phyloP scores from a whole-genome alignment of 2,888 invertebrate species.

The Himalopsyche tibetana region DNA sequence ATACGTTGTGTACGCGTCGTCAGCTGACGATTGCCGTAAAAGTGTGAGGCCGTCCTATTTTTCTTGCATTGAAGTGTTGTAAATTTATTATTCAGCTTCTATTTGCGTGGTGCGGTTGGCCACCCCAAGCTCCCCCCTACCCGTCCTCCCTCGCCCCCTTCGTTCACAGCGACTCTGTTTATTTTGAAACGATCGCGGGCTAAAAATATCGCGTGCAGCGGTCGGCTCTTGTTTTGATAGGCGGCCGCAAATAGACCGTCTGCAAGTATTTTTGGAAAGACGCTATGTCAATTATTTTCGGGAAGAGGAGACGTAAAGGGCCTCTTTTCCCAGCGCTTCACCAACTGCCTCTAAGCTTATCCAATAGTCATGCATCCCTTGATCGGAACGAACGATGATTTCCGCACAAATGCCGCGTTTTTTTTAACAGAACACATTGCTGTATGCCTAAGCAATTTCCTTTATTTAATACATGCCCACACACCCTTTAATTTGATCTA shows the following conservation, averaged over 20 bases:
- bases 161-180: background rate
- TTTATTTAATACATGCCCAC: too few species aligned
- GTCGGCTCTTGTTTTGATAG: conserved; percentile 38
- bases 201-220: conserved; percentile 47
- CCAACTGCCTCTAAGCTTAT: background rate
- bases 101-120: conserved; percentile 39
- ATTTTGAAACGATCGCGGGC: background rate
- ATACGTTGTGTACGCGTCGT: too few species aligned
- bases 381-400: too few species aligned
- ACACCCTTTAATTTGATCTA: too few species aligned
- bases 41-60: background rate
- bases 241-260: conserved; percentile 45
- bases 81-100: conserved; percentile 13
- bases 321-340: background rate
- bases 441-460: too few species aligned
- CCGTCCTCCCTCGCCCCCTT: background rate
- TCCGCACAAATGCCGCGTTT: too few species aligned
- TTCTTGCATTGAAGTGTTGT: background rate
- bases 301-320: conserved; percentile 5
- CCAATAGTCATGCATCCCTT: too few species aligned
- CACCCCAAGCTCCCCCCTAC: background rate
- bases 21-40: too few species aligned
- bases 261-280: conserved; percentile 44
- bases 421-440: too few species aligned
- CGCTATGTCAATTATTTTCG: conserved; percentile 26